A percentile compares a stretch with the other conserved stretches of the same genome.
Conservation (phyloP, 1,140 invertebrate genomes). For the Bursaphelenchus mucronatus region DNA sequence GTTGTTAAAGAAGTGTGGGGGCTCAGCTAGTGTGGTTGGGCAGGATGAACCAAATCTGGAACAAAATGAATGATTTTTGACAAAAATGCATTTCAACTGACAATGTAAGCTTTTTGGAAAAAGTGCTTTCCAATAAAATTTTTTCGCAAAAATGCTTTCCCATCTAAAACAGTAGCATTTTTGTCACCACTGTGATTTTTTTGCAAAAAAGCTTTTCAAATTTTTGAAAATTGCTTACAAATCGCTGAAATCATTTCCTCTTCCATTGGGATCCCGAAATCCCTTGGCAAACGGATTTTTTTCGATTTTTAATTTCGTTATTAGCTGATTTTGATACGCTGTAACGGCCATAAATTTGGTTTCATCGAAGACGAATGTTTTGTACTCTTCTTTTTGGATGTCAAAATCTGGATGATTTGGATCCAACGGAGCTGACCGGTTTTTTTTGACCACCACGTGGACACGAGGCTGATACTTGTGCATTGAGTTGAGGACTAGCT, state of each 20-base stretch:
- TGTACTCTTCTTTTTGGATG: conserved; percentile 76
- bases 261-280: conserved; percentile 70
- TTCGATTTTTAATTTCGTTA: conserved; percentile 86
- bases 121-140: conserved; percentile 2
- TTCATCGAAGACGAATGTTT: conserved; percentile 89
- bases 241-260: conserved; percentile 35
- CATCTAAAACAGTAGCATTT: too few species aligned
- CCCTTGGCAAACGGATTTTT: conserved; percentile 94
- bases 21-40: too few species aligned
- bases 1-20: too few species aligned
- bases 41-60: too few species aligned
- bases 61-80: too few species aligned
- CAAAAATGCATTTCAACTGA: too few species aligned
- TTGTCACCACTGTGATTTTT: too few species aligned
- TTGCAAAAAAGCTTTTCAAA: not conserved
- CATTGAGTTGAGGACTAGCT: conserved; percentile 97
- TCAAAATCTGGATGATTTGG: conserved; percentile 66
- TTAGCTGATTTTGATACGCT: conserved; percentile 94
- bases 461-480: conserved; percentile 95
- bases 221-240: conserved; percentile 27
- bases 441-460: conserved; percentile 70
- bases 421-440: conserved; percentile 64
- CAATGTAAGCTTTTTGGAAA: too few species aligned
- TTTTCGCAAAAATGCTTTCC: not conserved
- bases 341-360: conserved; percentile 97